phyloP scores from a whole-genome alignment of 2,888 invertebrate genomes.

The Temnothorax rugatulus region DNA sequence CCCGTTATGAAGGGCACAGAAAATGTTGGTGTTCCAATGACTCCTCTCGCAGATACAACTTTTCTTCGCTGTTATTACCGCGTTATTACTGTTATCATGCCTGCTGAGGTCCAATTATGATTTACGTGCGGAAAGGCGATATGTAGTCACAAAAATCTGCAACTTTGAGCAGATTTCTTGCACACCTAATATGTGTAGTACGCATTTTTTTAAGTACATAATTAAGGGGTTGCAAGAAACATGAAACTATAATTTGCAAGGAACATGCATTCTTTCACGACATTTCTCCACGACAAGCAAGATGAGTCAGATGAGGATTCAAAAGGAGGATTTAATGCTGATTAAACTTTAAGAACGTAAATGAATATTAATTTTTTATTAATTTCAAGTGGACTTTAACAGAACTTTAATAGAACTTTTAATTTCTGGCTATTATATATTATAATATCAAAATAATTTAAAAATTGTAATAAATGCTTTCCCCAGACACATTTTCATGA shows the following conservation, averaged over 20 bases:
- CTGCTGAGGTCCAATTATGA: constrained; percentile 60
- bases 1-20: constrained; percentile 24
- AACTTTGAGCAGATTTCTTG: constrained; percentile 53
- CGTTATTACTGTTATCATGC: constrained; percentile 64
- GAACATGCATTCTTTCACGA: neutral
- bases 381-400: neutral
- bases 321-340: neutral
- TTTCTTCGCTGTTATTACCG: constrained; percentile 62
- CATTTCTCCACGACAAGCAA: neutral
- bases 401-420: neutral
- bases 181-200: constrained; percentile 1
- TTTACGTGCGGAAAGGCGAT: constrained; percentile 44
- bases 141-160: constrained; percentile 37
- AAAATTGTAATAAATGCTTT: neutral
- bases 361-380: neutral
- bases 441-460: neutral
- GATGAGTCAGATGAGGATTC: neutral
- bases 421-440: neutral
- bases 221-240: neutral
- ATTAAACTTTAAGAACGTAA: neutral
- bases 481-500: neutral
- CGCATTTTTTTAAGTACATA: neutral
- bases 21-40: constrained; percentile 28
- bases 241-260: neutral
- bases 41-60: constrained; percentile 9